Evolutionary conservation across 1,140 invertebrate genomes (phyloP).

Genomic region (Parapsyche elsis): DNA sequence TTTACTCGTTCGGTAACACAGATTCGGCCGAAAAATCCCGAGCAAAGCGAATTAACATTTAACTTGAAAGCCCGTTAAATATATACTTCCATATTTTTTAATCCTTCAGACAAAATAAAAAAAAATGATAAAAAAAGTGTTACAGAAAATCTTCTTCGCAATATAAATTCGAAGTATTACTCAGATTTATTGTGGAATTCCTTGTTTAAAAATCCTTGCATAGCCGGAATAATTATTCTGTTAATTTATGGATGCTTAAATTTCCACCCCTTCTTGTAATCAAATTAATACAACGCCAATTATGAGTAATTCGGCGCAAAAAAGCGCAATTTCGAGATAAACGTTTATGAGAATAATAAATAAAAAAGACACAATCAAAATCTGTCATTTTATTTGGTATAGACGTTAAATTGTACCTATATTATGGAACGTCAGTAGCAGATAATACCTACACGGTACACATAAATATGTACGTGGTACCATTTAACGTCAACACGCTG

Average conservation of each 20-base stretch:
- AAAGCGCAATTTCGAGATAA: too few species aligned
- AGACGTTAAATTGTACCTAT: not conserved
- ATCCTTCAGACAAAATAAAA: not conserved
- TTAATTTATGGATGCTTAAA: not conserved
- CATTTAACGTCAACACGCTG: not conserved
- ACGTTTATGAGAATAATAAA: too few species aligned
- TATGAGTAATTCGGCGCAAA: too few species aligned
- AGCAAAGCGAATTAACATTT: conserved; percentile 30
- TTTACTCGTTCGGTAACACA: conserved; percentile 6
- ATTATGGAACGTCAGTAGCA: not conserved
- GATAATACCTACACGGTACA: not conserved
- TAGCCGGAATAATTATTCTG: not conserved
- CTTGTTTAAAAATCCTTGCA: not conserved
- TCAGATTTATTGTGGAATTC: not conserved
- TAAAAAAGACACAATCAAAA: too few species aligned
- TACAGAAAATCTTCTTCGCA: not conserved
- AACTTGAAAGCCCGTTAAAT: conserved; percentile 15
- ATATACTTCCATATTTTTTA: not conserved
- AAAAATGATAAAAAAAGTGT: not conserved
- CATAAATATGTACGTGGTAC: not conserved
- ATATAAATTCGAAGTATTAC: conserved; percentile 10
- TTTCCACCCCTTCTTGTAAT: too few species aligned
- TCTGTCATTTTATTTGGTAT: too few species aligned
- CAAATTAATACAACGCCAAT: too few species aligned
- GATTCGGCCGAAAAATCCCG: conserved; percentile 8